Conservation (phyloP, 1,140 invertebrate genomes). For the Trissolcus basalis region DNA sequence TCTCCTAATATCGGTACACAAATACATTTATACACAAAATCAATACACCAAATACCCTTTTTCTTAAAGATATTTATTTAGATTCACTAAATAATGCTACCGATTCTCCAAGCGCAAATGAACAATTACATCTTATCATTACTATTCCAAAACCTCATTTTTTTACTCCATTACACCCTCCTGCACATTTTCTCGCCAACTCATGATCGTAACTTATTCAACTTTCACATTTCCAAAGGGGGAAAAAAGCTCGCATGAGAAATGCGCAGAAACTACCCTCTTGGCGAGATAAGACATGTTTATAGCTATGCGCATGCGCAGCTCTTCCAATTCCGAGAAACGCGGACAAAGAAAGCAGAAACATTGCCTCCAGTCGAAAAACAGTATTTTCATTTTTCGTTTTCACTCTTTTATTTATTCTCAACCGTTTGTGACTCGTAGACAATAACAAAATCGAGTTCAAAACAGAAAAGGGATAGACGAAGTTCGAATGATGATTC, state of each 20-base stretch:
- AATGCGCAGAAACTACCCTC: constrained; percentile 16
- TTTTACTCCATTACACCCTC: too few relatives aligned
- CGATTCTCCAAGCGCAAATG: too few relatives aligned
- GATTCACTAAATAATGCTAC: too few relatives aligned
- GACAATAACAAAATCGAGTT: background rate
- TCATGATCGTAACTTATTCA: background rate
- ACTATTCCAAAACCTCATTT: too few relatives aligned
- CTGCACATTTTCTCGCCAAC: too few relatives aligned
- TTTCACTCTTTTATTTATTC: background rate
- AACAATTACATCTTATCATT: too few relatives aligned
- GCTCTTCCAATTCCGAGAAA: background rate
- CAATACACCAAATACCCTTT: constrained; percentile 9
- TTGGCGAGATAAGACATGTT: background rate
- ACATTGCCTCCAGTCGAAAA: background rate
- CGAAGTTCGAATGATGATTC: background rate
- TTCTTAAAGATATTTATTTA: background rate
- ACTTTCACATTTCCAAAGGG: background rate
- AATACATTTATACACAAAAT: constrained; percentile 2
- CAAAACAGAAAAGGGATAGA: too few relatives aligned
- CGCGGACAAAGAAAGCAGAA: background rate
- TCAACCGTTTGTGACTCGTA: background rate
- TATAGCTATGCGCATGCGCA: constrained; percentile 17
- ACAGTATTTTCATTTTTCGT: background rate
- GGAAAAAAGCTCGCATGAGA: background rate
- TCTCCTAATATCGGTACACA: too few relatives aligned